Evolutionary conservation across 2,113 vertebrate species (phyloP), one percentile per base, ranked within the genome.

Genomic region (Gymnogyps californianus): DNA sequence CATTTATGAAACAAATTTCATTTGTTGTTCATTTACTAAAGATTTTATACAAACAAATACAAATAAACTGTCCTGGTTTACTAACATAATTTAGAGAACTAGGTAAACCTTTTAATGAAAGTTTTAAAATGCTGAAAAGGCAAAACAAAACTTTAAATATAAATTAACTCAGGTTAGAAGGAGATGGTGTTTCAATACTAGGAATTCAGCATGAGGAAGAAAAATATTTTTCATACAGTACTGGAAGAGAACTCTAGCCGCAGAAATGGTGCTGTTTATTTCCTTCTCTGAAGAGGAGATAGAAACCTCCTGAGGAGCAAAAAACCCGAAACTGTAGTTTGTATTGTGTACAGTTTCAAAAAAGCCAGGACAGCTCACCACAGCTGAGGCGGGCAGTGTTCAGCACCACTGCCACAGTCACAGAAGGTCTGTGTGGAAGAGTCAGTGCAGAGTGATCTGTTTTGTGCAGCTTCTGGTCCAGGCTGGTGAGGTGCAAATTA

Each of bases 71-170:
- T 64, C 16, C 59, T 82, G 16, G 44, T 38, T 87, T 96, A 75
- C 54, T 89, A 64, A 66, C 6, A 22, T 54, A 62, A 74, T 83
- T 80, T 72, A 40, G n/a, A 86, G 70, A 88, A 77, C 21, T 71
- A 55, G 19, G 58, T 72, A 72, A 77, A 83, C 1, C 2, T 28
- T 36, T 79, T 29, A 76, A 71, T 91, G 25, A 82, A 51, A 59
- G 49, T 58, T 86, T 71, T 52, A 78, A 72, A 89, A 71, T 34
- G 57, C 42, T 95, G 61, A 72, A 92, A 90, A 95, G 36, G 69
- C 67, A 82, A 90, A 57, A 7, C 59, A 59, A 86, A 75, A 75
- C 34, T 93, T 94, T 83, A 93, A 89, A 81, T 86, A 80, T n/a
- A 83, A 92, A 81, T 71, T 70, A 86, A 81, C 14, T 74, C 10